phyloP scores from a whole-genome alignment of 2,888 invertebrate genomes.

The Linhomoeus sp. region DNA sequence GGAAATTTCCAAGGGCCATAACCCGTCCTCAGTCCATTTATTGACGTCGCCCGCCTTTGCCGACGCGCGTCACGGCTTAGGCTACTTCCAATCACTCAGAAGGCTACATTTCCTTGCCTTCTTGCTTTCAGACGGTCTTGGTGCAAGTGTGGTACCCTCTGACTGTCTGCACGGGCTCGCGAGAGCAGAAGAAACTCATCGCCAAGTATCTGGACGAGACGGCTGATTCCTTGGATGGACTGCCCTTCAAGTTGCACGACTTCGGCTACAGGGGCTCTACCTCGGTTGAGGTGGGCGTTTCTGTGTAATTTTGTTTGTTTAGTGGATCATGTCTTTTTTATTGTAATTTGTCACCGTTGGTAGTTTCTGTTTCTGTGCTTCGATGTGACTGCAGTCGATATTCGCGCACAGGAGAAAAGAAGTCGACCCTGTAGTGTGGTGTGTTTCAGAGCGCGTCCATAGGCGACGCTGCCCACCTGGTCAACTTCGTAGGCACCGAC shows the following conservation, averaged over 20 bases:
- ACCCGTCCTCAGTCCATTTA: too few relatives aligned
- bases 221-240: constrained; percentile 27
- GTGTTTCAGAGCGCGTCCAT: constrained; percentile 32
- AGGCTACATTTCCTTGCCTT: too few relatives aligned
- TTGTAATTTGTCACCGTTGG: too few relatives aligned
- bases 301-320: neutral
- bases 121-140: constrained; percentile 30
- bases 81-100: too few relatives aligned
- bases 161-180: constrained; percentile 35
- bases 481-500: constrained; percentile 36
- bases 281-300: constrained; percentile 31
- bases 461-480: constrained; percentile 34
- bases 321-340: neutral
- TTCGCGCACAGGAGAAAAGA: neutral
- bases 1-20: too few relatives aligned
- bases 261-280: constrained; percentile 35
- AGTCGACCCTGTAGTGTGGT: neutral
- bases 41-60: too few relatives aligned
- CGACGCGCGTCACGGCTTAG: too few relatives aligned
- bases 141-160: constrained; percentile 38
- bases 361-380: neutral
- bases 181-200: constrained; percentile 29
- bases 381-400: neutral
- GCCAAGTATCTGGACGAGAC: constrained; percentile 26
- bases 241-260: constrained; percentile 34